Evolutionary conservation across 1,140 invertebrate genomes (phyloP).

Genomic region (Chironomus tepperi): DNA sequence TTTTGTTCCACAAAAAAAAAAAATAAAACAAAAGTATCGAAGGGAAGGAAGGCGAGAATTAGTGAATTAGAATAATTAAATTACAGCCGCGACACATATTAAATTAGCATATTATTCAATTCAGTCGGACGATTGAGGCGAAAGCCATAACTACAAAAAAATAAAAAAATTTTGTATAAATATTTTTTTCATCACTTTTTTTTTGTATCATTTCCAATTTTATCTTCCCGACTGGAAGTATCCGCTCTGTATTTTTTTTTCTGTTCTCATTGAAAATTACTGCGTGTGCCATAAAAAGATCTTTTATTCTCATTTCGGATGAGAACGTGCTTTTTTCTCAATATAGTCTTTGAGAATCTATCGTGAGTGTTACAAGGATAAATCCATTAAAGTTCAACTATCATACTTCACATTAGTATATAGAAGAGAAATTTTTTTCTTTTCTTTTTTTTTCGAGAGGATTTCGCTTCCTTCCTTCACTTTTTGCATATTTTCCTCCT

Average conservation of each 20-base stretch:
- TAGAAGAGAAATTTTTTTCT: background rate
- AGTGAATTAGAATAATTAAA: constrained; percentile 20
- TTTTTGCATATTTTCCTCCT: too few species aligned
- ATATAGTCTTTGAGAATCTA: background rate
- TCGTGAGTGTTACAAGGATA: constrained; percentile 11
- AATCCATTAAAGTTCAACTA: background rate
- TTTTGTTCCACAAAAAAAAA: background rate
- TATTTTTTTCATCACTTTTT: background rate
- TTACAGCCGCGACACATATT: background rate
- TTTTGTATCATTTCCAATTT: background rate
- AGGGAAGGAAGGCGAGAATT: background rate
- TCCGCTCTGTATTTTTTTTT: background rate
- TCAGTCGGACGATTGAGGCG: background rate
- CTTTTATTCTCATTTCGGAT: background rate
- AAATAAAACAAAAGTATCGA: background rate
- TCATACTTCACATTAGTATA: background rate
- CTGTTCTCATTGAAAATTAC: background rate
- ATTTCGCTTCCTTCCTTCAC: too few species aligned
- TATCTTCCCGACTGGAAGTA: constrained; percentile 4
- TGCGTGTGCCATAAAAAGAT: background rate
- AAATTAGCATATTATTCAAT: background rate
- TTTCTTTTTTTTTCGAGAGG: background rate
- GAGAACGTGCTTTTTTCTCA: background rate
- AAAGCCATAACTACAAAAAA: background rate
- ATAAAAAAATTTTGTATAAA: background rate